Percentiles rank a stretch among this genome's conserved stretches.
Conservation (phyloP, 2,113 vertebrate genomes). For the Calidris pygmaea region DNA sequence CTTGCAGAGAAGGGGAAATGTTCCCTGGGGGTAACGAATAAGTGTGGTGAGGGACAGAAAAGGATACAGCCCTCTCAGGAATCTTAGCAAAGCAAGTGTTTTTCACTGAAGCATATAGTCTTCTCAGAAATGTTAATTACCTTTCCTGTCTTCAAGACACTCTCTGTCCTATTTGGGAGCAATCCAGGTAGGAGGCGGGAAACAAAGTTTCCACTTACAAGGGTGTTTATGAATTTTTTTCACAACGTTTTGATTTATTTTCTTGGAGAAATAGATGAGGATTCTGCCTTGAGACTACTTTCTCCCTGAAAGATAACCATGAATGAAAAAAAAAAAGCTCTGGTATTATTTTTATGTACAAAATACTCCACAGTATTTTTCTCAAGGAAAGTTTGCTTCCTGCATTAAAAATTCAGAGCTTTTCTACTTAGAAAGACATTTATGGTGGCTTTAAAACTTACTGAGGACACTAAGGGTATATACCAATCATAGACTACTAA, state of each 20-base stretch:
- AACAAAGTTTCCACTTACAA: not conserved
- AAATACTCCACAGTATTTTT: not conserved
- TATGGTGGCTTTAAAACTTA: not conserved
- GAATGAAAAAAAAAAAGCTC: not conserved
- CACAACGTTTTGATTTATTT: not conserved
- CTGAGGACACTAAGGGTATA: not conserved
- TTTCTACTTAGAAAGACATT: not conserved
- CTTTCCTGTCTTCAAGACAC: not conserved
- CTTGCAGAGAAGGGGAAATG: not conserved
- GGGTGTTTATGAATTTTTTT: not conserved
- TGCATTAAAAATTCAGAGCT: not conserved
- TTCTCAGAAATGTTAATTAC: conserved; percentile 21
- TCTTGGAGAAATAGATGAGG: not conserved
- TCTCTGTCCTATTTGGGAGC: conserved; percentile 17
- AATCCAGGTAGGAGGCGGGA: not conserved
- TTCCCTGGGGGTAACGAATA: not conserved
- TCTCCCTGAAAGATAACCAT: not conserved
- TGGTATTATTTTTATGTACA: not conserved
- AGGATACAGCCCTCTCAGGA: not conserved
- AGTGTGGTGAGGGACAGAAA: not conserved
- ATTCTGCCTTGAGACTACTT: not conserved
- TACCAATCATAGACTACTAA: not conserved
- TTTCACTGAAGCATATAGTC: not conserved
- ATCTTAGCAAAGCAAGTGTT: not conserved
- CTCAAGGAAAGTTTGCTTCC: not conserved